Percentiles rank a stretch among this genome's conserved stretches.
These are phyloP conservation scores for Sternarchorhynchus goeldii DNA, from an alignment of 2,797 vertebrate genomes.

Conservation along the genomic window DNA sequence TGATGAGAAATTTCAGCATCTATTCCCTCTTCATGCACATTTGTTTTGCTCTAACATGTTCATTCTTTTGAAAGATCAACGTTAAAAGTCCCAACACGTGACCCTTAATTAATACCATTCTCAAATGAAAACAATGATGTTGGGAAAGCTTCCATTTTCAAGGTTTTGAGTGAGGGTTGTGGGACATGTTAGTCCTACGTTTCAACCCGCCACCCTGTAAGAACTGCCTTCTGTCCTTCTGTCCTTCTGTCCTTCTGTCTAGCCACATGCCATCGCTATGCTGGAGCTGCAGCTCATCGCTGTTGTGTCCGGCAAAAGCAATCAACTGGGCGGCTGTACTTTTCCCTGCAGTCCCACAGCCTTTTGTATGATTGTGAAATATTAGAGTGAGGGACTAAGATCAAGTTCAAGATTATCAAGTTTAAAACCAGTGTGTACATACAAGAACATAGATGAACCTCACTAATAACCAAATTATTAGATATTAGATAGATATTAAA, in stretches of 20 bases:
- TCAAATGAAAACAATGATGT: conserved; percentile 82
- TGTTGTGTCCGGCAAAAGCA: conserved; percentile 78
- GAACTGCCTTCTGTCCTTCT: too few relatives aligned
- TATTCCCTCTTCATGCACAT: conserved; percentile 79
- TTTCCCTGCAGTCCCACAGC: conserved; percentile 71
- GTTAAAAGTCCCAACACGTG: conserved; percentile 73
- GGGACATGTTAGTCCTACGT: conserved; percentile 76
- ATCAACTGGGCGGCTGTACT: conserved; percentile 83
- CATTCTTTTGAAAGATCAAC: conserved; percentile 80
- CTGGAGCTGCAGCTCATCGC: conserved; percentile 80
- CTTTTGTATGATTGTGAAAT: conserved; percentile 75
- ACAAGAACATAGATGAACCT: too few relatives aligned
- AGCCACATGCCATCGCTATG: conserved; percentile 82
- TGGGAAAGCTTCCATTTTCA: conserved; percentile 80
- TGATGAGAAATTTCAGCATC: conserved; percentile 75
- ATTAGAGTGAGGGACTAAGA: conserved; percentile 52
- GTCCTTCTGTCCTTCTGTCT: conserved; percentile 82
- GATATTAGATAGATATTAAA: too few relatives aligned
- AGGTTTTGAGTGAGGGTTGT: conserved; percentile 43
- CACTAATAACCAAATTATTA: too few relatives aligned
- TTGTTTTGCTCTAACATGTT: conserved; percentile 79
- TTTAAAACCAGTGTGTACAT: too few relatives aligned
- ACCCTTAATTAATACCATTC: conserved; percentile 78
- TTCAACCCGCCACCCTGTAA: conserved; percentile 81
- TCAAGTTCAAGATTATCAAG: too few relatives aligned